Base-by-base conservation (phyloP, 1,140 invertebrate species). In the Stenopsyche tienmushanensis region DNA sequence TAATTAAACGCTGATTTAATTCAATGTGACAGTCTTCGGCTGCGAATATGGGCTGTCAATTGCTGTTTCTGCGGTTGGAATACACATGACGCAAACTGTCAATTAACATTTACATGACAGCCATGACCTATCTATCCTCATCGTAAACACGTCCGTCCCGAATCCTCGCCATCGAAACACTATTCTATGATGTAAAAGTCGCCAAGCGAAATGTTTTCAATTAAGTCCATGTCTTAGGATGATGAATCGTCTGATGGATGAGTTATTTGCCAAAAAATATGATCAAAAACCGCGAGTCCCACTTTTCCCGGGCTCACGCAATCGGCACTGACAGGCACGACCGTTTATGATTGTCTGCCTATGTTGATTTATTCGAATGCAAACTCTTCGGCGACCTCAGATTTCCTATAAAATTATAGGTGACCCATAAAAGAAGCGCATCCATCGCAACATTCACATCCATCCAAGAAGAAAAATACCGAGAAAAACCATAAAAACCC, bases 261-360 rank as follows among this genome's bases (percentile, higher is more conserved):
- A 39, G 7, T 39, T 39, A 8, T 39, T n/a, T n/a, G n/a, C n/a
- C n/a, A n/a, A n/a, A 23, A 52, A 17, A 52, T 52, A 21, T 52
- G 49, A 52, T 52, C 49, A 49, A 52, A 15, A 7, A 52, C 24
- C 8, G 49, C 45, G 45, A 49, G 24, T 21, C 26, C 23, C 24
- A 21, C 49, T 52, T n/a, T n/a, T n/a, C n/a, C n/a, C n/a, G n/a
- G n/a, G n/a, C 24, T 52, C 49, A 52, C 49, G 49, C 24, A 52
- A 52, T 21, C 17, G 49, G 49, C 26, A 52, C 49, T 21, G 49
- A 52, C 49, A 52, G 49, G 49, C 49, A 52, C 49, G 26, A 23
- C 26, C 15, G 49, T 52, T 21, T 21, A 52, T 21, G 49, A 9
- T 15, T 23, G 5, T 13, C 3, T 23, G 10, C 26, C 13, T 24